These are phyloP conservation scores for Pristis pectinata DNA, from an alignment of 2,797 vertebrate species.

Conservation along the genomic window DNA sequence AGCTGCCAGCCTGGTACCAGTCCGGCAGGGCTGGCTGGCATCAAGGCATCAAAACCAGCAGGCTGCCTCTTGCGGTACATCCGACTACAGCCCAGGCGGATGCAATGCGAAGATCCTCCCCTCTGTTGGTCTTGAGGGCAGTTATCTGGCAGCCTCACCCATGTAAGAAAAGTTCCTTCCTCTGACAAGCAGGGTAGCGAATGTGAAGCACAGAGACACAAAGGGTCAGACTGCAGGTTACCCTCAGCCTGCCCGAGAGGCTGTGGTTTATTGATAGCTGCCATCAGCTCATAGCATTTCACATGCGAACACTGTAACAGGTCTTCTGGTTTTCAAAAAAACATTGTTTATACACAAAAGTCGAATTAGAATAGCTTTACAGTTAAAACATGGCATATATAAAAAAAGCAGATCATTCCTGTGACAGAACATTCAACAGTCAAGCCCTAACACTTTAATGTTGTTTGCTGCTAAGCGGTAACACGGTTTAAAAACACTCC, in stretches of 20 bases:
- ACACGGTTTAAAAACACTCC: conserved; percentile 19
- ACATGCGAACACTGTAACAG: conserved; percentile 30
- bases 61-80: not conserved
- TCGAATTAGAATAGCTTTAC: conserved; percentile 25
- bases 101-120: not conserved
- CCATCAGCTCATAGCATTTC: conserved; percentile 16
- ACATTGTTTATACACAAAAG: not conserved
- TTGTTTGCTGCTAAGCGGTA: conserved; percentile 25
- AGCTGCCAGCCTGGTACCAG: not conserved
- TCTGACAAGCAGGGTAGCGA: too few species aligned
- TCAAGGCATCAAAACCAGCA: not conserved
- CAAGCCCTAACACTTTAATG: conserved; percentile 6
- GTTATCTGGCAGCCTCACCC: not conserved
- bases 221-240: not conserved
- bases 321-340: conserved; percentile 11
- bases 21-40: not conserved
- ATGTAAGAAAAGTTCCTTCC: too few species aligned
- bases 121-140: not conserved
- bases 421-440: conserved; percentile 34
- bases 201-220: not conserved
- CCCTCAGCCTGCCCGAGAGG: not conserved
- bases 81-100: not conserved
- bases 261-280: conserved; percentile 28
- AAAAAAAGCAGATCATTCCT: conserved; percentile 34
- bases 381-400: conserved; percentile 32